Percentiles rank a stretch among this genome's conserved stretches.
These are phyloP conservation scores for Lucinisca nassula DNA, from an alignment of 2,888 invertebrate species.

Conservation along the genomic window DNA sequence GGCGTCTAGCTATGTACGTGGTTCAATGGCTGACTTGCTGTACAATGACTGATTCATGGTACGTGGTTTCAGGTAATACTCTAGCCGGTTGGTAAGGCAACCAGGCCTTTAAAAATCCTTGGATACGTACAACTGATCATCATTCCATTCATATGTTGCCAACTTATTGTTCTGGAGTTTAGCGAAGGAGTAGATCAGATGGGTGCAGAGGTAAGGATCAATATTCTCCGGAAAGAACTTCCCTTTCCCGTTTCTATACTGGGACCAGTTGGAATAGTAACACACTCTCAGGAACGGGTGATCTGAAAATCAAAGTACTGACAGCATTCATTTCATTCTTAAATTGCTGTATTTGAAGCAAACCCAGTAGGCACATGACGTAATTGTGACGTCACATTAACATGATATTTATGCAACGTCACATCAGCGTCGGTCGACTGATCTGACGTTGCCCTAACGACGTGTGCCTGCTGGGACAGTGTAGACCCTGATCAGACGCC, in stretches of 20 bases:
- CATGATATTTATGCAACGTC: too few species aligned
- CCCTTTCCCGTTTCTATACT: conserved; percentile 37
- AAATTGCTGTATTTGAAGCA: too few species aligned
- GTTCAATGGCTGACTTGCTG: too few species aligned
- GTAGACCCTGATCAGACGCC: too few species aligned
- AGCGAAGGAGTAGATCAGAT: conserved; percentile 54
- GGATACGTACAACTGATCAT: conserved; percentile 32
- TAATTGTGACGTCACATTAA: too few species aligned
- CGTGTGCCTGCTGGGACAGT: background rate
- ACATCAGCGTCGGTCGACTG: background rate
- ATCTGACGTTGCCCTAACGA: background rate
- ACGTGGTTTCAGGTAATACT: too few species aligned
- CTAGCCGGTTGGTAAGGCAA: too few species aligned
- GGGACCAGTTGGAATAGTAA: conserved; percentile 64
- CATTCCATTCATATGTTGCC: conserved; percentile 37
- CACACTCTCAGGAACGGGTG: conserved; percentile 37
- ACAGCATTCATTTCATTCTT: too few species aligned
- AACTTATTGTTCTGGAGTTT: conserved; percentile 20
- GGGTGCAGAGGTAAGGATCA: conserved; percentile 52
- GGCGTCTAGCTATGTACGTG: too few species aligned
- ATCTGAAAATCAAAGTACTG: background rate
- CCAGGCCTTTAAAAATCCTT: too few species aligned
- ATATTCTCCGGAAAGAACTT: conserved; percentile 46
- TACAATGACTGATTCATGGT: too few species aligned
- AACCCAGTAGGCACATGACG: too few species aligned